A percentile compares a stretch with the other conserved stretches of the same genome.
phyloP scores from a whole-genome alignment of 2,797 vertebrate genomes.

The Scomberomorus guttatus region DNA sequence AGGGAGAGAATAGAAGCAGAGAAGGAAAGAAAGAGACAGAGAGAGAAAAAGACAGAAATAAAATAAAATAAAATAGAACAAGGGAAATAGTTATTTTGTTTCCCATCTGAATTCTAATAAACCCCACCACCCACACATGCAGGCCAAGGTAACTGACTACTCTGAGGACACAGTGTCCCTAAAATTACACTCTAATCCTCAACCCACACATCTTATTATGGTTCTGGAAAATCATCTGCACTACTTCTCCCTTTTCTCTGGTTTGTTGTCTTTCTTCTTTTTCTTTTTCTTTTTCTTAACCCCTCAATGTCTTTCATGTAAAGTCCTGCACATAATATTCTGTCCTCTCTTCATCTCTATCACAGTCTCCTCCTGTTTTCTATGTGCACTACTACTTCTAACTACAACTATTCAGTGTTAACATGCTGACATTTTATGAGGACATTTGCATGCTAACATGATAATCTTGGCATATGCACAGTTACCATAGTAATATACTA shows the following conservation, averaged over 20 bases:
- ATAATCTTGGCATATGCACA: too few species aligned
- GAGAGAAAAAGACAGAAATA: background rate
- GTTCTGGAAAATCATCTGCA: slow-evolving; percentile 26
- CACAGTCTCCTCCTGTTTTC: background rate
- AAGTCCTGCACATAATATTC: slow-evolving; percentile 1
- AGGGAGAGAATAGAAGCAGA: background rate
- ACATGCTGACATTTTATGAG: too few species aligned
- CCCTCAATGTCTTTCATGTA: background rate
- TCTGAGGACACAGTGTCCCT: slow-evolving; percentile 35
- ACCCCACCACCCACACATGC: slow-evolving; percentile 9
- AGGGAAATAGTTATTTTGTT: slow-evolving; percentile 18
- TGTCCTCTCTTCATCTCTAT: background rate
- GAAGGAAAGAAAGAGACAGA: too few species aligned
- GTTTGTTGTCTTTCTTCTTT: background rate
- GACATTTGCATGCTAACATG: too few species aligned
- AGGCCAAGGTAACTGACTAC: slow-evolving; percentile 6
- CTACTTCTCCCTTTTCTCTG: background rate
- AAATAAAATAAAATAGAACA: slow-evolving; percentile 11
- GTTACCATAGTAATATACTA: too few species aligned
- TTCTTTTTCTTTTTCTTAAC: background rate
- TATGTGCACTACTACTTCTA: background rate
- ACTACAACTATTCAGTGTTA: too few species aligned
- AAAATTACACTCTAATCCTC: slow-evolving; percentile 55
- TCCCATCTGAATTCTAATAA: slow-evolving; percentile 46
- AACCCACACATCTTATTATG: slow-evolving; percentile 35